A percentile compares a stretch with the other conserved stretches of the same genome.
phyloP scores from a whole-genome alignment of 1,140 invertebrate species.

The Cecropterus lyciades region DNA sequence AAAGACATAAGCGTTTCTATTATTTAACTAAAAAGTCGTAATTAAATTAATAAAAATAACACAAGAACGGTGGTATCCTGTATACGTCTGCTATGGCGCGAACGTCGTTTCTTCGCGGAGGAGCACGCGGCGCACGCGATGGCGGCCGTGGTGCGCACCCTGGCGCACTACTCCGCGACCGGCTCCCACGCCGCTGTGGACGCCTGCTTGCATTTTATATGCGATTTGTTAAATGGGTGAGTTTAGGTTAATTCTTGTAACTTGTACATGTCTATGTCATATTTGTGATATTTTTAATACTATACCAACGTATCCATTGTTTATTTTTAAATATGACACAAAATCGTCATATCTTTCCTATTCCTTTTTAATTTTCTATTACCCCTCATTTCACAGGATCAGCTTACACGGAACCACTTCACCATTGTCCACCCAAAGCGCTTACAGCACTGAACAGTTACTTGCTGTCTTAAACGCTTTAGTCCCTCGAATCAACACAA shows the following conservation, averaged over 20 bases:
- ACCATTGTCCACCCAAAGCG: constrained; percentile 67
- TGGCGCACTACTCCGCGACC: constrained; percentile 59
- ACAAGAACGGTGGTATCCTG: constrained; percentile 60
- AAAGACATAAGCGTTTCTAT: too few relatives aligned
- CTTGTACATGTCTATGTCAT: too few relatives aligned
- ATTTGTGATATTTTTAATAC: too few relatives aligned
- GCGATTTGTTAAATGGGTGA: constrained; percentile 69
- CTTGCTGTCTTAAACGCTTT: constrained; percentile 58
- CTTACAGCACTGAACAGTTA: constrained; percentile 69
- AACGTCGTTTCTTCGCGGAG: constrained; percentile 59
- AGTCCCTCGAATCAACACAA: constrained; percentile 47
- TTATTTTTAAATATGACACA: too few relatives aligned
- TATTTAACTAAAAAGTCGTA: too few relatives aligned
- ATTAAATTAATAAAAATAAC: too few relatives aligned
- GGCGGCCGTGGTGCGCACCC: constrained; percentile 56
- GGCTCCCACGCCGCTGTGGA: constrained; percentile 54
- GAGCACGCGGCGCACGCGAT: constrained; percentile 65
- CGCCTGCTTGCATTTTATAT: constrained; percentile 66
- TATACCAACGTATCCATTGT: too few relatives aligned
- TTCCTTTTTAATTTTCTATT: too few relatives aligned
- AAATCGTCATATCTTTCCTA: too few relatives aligned
- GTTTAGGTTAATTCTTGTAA: constrained; percentile 5
- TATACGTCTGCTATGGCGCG: constrained; percentile 61
- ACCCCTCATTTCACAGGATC: constrained; percentile 46
- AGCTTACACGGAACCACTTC: constrained; percentile 52